phyloP scores from a whole-genome alignment of 2,113 vertebrate species.

The Alethe castanea region DNA sequence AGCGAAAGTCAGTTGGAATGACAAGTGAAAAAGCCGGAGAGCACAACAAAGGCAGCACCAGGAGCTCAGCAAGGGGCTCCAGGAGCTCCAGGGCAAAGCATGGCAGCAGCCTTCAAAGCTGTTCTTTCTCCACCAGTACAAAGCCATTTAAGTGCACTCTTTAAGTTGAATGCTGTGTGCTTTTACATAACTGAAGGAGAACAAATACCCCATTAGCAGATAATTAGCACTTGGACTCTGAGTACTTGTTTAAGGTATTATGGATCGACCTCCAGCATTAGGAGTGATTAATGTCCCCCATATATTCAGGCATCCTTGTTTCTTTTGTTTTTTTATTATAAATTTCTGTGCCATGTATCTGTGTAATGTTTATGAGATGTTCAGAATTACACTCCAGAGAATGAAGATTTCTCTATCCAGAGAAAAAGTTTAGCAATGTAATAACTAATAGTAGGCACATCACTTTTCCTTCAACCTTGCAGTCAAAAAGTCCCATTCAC shows the following conservation, averaged over 20 bases:
- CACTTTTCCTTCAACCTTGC: not conserved
- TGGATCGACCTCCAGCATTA: not conserved
- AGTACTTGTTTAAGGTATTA: slow-evolving; percentile 34
- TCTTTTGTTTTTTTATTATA: not conserved
- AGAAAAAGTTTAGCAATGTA: not conserved
- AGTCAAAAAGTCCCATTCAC: not conserved
- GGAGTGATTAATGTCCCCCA: not conserved
- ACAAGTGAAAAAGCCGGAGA: not conserved
- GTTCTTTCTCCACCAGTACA: not conserved
- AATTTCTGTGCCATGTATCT: not conserved
- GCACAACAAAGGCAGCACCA: not conserved
- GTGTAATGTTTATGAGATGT: not conserved
- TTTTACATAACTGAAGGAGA: slow-evolving; percentile 55
- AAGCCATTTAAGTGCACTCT: not conserved
- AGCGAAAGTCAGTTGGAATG: not conserved
- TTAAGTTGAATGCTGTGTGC: not conserved
- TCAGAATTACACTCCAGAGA: not conserved
- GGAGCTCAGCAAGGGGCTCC: not conserved
- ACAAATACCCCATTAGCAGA: slow-evolving; percentile 41
- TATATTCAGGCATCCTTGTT: not conserved
- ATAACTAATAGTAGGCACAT: not conserved
- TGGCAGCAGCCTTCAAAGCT: not conserved
- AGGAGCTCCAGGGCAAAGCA: not conserved
- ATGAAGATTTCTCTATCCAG: not conserved
- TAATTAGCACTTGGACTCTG: slow-evolving; percentile 35